Base-by-base conservation (phyloP, 2,113 vertebrate genomes). In the Lutjanus erythropterus region DNA sequence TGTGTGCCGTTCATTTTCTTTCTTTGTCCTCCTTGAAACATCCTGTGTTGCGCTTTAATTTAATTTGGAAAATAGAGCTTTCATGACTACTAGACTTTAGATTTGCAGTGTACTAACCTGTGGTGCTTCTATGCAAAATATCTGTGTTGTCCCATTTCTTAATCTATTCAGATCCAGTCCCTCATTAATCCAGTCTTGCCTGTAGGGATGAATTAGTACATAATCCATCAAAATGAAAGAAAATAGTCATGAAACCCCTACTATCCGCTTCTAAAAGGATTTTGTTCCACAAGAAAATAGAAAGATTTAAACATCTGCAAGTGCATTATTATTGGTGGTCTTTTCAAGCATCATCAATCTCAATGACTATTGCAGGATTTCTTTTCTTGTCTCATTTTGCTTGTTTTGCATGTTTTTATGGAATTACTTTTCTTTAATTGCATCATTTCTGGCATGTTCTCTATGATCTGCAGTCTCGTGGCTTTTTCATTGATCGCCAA, bases 241-340 rank as follows among this genome's bases (percentile, higher is more conserved):
- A 80, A 78, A 76, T 74, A 91, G 91, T 94, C 92, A 93, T 93
- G 92, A 93, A 93, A 94, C 86, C 88, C 88, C 89, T 90, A 88
- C 82, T 78, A 60, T 85, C 74, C 67, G 8, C 79, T 86, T 85
- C 67, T 58, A 86, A 75, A 70, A 21, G 71, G 73, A 39, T 39
- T 53, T 52, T 80, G 70, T 73, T 50, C 72, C 27, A 75, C 62
- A 80, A 85, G 71, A 81, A 78, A 75, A 73, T 71, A 78, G 64
- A 89, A 83, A 80, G 33, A 86, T 61, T 66, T 53, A 75, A 86
- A 88, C 69, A 78, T 89, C 93, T 89, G 87, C 89, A 92, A 89
- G 68, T 89, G 86, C 91, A 89, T 92, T 92, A 59, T 92, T 82
- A 89, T 91, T 87, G 90, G 88, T 90, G 88, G 84, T 92, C 85